These are phyloP conservation scores for Oeneis ivallda DNA, from an alignment of 2,888 invertebrate species.

Conservation along the genomic window DNA sequence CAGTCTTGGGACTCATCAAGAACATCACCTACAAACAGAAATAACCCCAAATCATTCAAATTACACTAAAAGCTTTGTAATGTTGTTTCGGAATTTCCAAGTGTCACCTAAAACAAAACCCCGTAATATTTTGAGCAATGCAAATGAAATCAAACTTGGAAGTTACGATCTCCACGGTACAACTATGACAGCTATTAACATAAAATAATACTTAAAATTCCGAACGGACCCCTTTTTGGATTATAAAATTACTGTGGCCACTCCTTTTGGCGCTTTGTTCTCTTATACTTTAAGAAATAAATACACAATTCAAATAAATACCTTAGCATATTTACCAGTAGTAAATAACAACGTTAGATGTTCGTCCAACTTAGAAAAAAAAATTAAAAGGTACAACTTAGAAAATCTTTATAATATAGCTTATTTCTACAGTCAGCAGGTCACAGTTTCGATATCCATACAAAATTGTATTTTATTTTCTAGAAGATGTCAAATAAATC, in stretches of 20 bases:
- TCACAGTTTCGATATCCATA: too few relatives aligned
- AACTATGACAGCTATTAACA: constrained; percentile 70
- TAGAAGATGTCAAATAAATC: too few relatives aligned
- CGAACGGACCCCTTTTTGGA: constrained; percentile 47
- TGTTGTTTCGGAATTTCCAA: constrained; percentile 35
- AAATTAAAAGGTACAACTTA: too few relatives aligned
- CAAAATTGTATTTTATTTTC: too few relatives aligned
- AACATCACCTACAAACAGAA: neutral
- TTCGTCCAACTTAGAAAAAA: too few relatives aligned
- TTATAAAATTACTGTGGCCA: constrained; percentile 24
- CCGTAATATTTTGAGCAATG: constrained; percentile 49
- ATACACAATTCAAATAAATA: neutral
- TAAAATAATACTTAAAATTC: constrained; percentile 78
- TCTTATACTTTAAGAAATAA: constrained; percentile 1
- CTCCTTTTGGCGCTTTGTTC: constrained; percentile 5
- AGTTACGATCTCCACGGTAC: constrained; percentile 48
- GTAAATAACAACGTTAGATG: neutral
- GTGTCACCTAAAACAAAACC: constrained; percentile 36
- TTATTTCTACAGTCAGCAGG: too few relatives aligned
- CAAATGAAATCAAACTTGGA: constrained; percentile 59
- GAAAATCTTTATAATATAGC: too few relatives aligned
- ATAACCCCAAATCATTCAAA: constrained; percentile 28
- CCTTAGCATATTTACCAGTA: neutral
- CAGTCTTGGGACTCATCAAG: neutral
- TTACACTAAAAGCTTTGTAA: constrained; percentile 36